A percentile compares a stretch with the other conserved stretches of the same genome.
These are phyloP conservation scores for Drosophila prolongata DNA, from an alignment of 2,888 invertebrate genomes.

Conservation along the genomic window DNA sequence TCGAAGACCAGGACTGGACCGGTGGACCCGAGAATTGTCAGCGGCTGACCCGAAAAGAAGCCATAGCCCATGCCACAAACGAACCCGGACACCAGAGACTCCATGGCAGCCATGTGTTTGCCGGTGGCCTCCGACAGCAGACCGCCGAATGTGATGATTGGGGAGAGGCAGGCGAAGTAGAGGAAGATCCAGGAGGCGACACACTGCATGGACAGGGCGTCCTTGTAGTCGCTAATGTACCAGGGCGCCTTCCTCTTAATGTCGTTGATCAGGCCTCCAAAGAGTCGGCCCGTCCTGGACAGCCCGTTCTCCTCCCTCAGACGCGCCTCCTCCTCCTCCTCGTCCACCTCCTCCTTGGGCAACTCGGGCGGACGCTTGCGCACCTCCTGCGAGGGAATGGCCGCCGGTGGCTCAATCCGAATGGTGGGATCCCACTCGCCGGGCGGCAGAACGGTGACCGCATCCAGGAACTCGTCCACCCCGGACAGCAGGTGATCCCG, in stretches of 20 bases:
- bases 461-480: constrained; percentile 97
- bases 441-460: constrained; percentile 97
- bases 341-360: constrained; percentile 88
- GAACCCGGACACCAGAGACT: constrained; percentile 95
- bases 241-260: constrained; percentile 95
- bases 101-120: constrained; percentile 96
- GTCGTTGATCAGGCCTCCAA: constrained; percentile 97
- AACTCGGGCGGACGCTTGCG: constrained; percentile 93
- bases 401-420: constrained; percentile 96
- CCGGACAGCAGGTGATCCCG: constrained; percentile 96
- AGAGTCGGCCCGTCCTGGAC: constrained; percentile 92
- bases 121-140: constrained; percentile 97
- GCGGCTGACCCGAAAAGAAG: constrained; percentile 97
- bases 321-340: constrained; percentile 93
- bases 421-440: constrained; percentile 99
- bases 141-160: constrained; percentile 99
- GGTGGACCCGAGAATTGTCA: constrained; percentile 97
- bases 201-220: constrained; percentile 96
- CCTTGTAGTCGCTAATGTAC: constrained; percentile 93
- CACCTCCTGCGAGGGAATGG: constrained; percentile 94
- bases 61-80: constrained; percentile 98
- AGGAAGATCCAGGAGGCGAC: constrained; percentile 98
- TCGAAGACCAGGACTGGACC: constrained; percentile 99
- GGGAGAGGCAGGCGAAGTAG: constrained; percentile 98
- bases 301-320: constrained; percentile 94